Evolutionary conservation across 1,140 invertebrate genomes (phyloP), one percentile per base, ranked within the genome.

Genomic region (Diorhabda elongata): DNA sequence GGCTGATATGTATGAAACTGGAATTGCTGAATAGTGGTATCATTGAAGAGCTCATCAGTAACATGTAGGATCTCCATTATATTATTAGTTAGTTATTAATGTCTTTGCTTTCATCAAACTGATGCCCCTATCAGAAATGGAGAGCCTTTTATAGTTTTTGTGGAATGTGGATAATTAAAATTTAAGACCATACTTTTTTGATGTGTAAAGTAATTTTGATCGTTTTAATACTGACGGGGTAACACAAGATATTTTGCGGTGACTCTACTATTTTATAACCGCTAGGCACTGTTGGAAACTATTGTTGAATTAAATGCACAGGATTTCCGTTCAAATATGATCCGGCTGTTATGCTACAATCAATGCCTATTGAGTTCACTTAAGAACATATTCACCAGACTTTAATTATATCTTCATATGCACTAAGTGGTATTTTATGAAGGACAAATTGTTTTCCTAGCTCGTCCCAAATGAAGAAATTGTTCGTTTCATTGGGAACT

Each of bases 211-310:
- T 6, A n/a, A 11, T 59, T 41, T 41, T 59, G 4, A 5, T 59
- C 58, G 11, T 8, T 8, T 59, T 1, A 8, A 59, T 5, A 11
- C 58, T 6, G 5, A 59, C 58, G 2, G 58, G 58, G 11, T 8
- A 59, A 59, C 3, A 59, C 6, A 59, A 11, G 5, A 59, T 59
- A 41, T 6, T 59, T 5, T 8, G 5, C 4, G 58, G 58, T 5
- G 1, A 5, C 11, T 59, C 58, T 5, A 59, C 58, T 59, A 59
- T 59, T 59, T 59, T 59, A 59, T 59, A 59, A 5, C 58, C 58
- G 9, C 58, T 59, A 11, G 58, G 58, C 58, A 59, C 58, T 5
- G 5, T 11, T 6, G 58, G 58, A 11, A 59, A 59, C 4, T 8
- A 59, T 59, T 59, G 58, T 5, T 59, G 58, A 59, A 59, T 59